Conservation (phyloP, 1,140 invertebrate species). For the Euschistus heros region DNA sequence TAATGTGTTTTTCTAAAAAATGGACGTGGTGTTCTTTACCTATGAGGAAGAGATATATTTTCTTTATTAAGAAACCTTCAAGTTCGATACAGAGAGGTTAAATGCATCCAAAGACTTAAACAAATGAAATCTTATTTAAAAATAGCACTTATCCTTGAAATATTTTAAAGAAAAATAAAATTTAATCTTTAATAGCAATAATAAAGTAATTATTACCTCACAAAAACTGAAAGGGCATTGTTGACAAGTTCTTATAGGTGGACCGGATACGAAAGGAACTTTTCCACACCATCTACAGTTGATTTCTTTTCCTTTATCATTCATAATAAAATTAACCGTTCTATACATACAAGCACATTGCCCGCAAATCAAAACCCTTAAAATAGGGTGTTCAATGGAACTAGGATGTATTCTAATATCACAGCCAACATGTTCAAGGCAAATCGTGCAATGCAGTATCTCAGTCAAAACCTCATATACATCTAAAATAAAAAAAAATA, state of each 20-base stretch:
- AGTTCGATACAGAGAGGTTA: no score
- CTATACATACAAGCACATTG: constrained; percentile 17
- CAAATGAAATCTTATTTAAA: no score
- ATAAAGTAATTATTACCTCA: constrained; percentile 7
- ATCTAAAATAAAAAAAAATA: constrained; percentile 13
- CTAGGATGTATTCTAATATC: neutral
- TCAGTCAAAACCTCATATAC: constrained; percentile 3
- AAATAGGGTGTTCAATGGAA: constrained; percentile 18
- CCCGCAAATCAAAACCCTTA: constrained; percentile 22
- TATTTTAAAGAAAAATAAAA: neutral
- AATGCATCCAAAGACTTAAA: no score
- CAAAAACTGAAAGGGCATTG: constrained; percentile 26
- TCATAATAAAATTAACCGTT: constrained; percentile 12
- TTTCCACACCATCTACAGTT: constrained; percentile 24
- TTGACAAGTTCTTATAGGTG: constrained; percentile 2
- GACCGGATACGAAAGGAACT: neutral
- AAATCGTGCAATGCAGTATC: constrained; percentile 22
- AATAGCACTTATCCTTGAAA: no score
- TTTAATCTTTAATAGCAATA: neutral
- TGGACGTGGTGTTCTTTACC: no score
- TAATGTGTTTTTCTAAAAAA: no score
- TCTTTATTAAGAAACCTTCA: no score
- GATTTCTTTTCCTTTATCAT: constrained; percentile 11
- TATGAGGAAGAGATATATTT: no score
- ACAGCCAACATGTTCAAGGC: constrained; percentile 22